Evolutionary conservation across 2,113 vertebrate species (phyloP), one percentile per base, ranked within the genome.

Genomic region (Pogonocichla stellata): DNA sequence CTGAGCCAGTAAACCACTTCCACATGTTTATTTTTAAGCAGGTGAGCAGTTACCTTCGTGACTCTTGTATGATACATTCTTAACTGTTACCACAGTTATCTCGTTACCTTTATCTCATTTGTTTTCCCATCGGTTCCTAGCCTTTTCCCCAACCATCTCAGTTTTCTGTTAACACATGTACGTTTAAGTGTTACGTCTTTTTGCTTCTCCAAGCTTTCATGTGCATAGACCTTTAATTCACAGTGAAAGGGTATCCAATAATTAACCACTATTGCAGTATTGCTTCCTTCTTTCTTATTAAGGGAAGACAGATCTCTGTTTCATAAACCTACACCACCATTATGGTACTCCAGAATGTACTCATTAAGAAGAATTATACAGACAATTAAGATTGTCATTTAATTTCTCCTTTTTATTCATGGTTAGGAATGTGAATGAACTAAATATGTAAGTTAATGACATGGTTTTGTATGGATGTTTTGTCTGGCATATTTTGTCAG

Each of bases 311-410:
- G 42, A 88, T 95, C 22, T 90, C 47, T 73, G 19, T 92, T 95
- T 95, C 93, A 96, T 85, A 94, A 90, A 92, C 69, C 33, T 73
- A n/a, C 23, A 77, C n/a, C 61, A 80, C 78, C 3, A 0, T 62
- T 86, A 77, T 40, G 50, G 48, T 38, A 42, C 43, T 89, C 53
- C 54, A 80, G 64, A 80, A 91, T 81, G 54, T 86, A 90, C 25
- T 34, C 57, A 95, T 94, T 91, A 96, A 92, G 47, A 69, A 94
- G 80, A 97, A 93, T 62, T 92, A 95, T 80, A 62, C 58, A 91
- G 91, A 82, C 62, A 91, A 87, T 91, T 90, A 70, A 77, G 29
- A 80, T 26, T 94, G 38, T 90, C 25, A 91, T 93, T 89, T 85
- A 60, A 74, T 80, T 92, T 90, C 64, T 93, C 51, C 42, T 70